Evolutionary conservation across 2,888 invertebrate genomes (phyloP).

Genomic region (Didymodactylos carnosus): DNA sequence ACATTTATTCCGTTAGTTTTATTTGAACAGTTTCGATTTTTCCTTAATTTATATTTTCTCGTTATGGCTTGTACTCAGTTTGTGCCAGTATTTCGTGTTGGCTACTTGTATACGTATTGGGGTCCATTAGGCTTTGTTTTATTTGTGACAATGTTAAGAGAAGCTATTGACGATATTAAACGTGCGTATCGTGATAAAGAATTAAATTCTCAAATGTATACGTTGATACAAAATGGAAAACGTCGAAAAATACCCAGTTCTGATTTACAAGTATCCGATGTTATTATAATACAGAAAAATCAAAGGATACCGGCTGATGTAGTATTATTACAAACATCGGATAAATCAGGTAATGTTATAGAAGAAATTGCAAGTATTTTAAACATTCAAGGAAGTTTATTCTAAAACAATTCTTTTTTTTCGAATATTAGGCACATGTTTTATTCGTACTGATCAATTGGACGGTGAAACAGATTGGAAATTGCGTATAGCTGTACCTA

Average conservation of each 20-base stretch:
- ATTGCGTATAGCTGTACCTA: conserved; percentile 66
- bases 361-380: no score
- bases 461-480: conserved; percentile 85
- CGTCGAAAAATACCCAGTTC: conserved; percentile 52
- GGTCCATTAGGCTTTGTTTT: conserved; percentile 89
- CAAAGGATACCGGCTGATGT: conserved; percentile 93
- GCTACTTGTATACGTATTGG: conserved; percentile 97
- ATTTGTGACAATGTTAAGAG: conserved; percentile 77
- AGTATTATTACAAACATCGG: conserved; percentile 58
- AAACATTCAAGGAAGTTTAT: neutral
- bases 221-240: conserved; percentile 49
- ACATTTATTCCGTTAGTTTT: conserved; percentile 52
- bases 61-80: conserved; percentile 95
- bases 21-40: conserved; percentile 95
- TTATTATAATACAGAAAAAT: conserved; percentile 62
- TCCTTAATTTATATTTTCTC: conserved; percentile 88
- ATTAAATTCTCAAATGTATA: conserved; percentile 80
- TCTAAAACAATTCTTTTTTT: no score
- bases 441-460: conserved; percentile 87
- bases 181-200: conserved; percentile 78
- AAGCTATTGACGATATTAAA: conserved; percentile 84
- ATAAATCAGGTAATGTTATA: conserved; percentile 9
- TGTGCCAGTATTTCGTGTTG: conserved; percentile 82
- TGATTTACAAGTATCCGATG: conserved; percentile 53
- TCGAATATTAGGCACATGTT: conserved; percentile 55